Evolutionary conservation across 2,797 vertebrate species (phyloP).

Genomic region (Ctenochaetus hawaiiensis): DNA sequence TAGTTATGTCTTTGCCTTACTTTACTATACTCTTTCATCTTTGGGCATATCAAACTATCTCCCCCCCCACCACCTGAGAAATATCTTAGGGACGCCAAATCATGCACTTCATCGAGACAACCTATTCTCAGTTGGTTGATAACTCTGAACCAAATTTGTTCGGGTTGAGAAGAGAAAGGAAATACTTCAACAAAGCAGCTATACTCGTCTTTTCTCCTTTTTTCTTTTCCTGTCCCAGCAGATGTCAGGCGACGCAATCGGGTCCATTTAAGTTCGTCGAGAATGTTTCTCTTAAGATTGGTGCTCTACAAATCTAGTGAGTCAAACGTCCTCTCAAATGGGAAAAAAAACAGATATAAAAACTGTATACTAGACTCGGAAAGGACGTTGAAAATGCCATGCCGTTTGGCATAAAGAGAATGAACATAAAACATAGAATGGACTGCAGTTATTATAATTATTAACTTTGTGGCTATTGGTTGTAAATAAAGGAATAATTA

Average conservation of each 20-base stretch:
- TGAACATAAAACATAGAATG: constrained; percentile 64
- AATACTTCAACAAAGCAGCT: constrained; percentile 68
- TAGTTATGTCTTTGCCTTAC: constrained; percentile 86
- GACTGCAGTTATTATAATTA: constrained; percentile 79
- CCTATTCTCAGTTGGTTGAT: constrained; percentile 45
- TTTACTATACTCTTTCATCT: constrained; percentile 82
- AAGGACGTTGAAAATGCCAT: constrained; percentile 54
- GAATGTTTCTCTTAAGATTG: constrained; percentile 67
- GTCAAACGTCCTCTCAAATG: constrained; percentile 41
- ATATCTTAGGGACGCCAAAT: constrained; percentile 45
- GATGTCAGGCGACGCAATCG: constrained; percentile 49
- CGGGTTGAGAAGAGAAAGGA: constrained; percentile 38
- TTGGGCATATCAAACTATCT: constrained; percentile 75
- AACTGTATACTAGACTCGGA: constrained; percentile 56
- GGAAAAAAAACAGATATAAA: constrained; percentile 26
- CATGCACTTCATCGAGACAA: constrained; percentile 55
- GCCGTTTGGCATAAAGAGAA: constrained; percentile 46
- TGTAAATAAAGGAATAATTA: constrained; percentile 91
- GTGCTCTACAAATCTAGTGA: constrained; percentile 66
- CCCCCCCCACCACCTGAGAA: constrained; percentile 42
- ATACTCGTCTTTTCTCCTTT: constrained; percentile 33
- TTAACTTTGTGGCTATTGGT: constrained; percentile 86
- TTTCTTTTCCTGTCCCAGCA: constrained; percentile 38
- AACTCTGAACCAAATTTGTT: constrained; percentile 37
- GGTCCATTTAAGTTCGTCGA: constrained; percentile 51